Evolutionary conservation across 2,888 invertebrate genomes (phyloP), one percentile per base, ranked within the genome.

Genomic region (Andrena chrysosceles): DNA sequence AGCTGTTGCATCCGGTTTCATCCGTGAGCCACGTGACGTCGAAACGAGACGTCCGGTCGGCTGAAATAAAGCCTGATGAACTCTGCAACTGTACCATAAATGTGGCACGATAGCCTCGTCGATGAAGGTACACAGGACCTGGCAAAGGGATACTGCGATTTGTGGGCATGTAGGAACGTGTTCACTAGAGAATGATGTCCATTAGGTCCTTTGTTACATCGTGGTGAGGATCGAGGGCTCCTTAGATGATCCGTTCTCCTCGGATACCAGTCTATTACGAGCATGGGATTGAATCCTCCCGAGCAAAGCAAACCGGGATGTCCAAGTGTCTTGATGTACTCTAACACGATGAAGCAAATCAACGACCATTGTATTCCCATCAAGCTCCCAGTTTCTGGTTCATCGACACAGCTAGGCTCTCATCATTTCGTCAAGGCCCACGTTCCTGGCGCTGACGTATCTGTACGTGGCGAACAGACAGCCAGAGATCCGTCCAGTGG

Each of bases 1-100:
- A 92, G 92, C 93, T 93, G 93, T 93, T 92, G 92, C 92, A 89
- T 93, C 92, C 92, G 91, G 90, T 90, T 90, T 33, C 78, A 59
- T 59, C 59, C 35, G 67, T 16, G 52, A 68, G 60, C 82, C 82
- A 82, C 82, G 89, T 88, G 87, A 84, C 83, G 77, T 66, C 77
- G 63, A 68, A 73, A 48, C 77, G 66, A 62, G 62, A 52, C 74
- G 35, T 48, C 63, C 73, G 73, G 42, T 62, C 59, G 63, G 72
- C 8, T 64, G 81, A 56, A 69, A 87, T 81, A 84, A 84, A 89
- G 84, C 70, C 76, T 73, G 73, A 79, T 67, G 66, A 77, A 89
- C 71, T 71, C 71, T n/a, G 2, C 0, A 20, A 5, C 8, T 26
- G 3, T 3, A 26, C n/a, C 3, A 16, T 64, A 13, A 60, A 60